Evolutionary conservation across 2,797 vertebrate genomes (phyloP), one percentile per base, ranked within the genome.

Genomic region (Hoplostethus atlanticus): DNA sequence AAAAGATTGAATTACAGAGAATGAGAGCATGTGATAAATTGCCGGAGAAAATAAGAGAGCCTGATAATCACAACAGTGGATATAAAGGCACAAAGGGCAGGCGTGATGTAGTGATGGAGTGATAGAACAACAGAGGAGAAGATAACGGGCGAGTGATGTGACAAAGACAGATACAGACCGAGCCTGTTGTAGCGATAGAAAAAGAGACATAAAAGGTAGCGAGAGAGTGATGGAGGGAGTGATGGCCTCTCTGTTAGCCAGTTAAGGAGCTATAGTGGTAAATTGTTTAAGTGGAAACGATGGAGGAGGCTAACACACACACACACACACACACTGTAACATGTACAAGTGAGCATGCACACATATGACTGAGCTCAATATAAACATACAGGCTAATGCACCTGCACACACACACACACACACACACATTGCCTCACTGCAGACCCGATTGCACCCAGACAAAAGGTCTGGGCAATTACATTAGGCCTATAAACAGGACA

Each of bases 201-300:
- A 47, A 50, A 50, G 47, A n/a, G 47, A 21, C 30, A 36, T 13
- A 6, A 11, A 56, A 44, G 56, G 50, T 7, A 6, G 13, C 54
- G 16, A 28, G 9, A 60, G 9, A 60, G n/a, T 50, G 38, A 34
- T 17, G 47, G 47, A 36, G 3, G 34, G 30, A 69, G 9, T 21
- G 15, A 30, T 3, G 38, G 21, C 62, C 54, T 61, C 47, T 62
- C 51, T 83, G 67, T 59, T 58, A 17, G 34, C 55, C 54, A 30
- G 67, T 68, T 62, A 65, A 64, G 44, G 51, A 64, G 31, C 38
- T 51, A 17, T 77, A 81, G 66, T 64, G 56, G 56, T 74, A 60
- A 68, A 74, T 30, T 72, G 58, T 81, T 80, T 73, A 60, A 79
- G 57, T 76, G 59, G 34, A 57, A 42, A 21, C 28, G 63, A 76